Conservation (phyloP, 2,888 invertebrate genomes). For the Drosophila kokeensis region DNA sequence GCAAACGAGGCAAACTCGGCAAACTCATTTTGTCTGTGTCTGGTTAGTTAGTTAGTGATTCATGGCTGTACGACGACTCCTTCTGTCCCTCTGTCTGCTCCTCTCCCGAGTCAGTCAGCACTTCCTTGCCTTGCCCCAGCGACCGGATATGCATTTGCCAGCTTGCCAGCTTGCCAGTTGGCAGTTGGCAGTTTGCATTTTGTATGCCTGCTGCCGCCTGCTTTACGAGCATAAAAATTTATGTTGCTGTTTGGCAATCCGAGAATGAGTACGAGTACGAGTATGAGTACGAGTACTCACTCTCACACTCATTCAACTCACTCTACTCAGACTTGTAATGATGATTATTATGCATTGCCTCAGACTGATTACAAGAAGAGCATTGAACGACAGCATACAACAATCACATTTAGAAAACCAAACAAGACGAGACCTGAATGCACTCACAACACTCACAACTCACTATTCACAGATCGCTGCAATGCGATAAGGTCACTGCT, state of each 20-base stretch:
- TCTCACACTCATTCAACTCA: constrained; percentile 1
- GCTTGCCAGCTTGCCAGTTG: constrained; percentile 18
- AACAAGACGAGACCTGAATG: constrained; percentile 32
- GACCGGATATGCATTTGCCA: constrained; percentile 75
- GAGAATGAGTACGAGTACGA: not conserved
- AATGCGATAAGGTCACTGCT: constrained; percentile 57
- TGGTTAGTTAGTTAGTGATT: constrained; percentile 70
- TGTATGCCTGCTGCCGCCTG: constrained; percentile 34
- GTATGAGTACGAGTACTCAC: not conserved
- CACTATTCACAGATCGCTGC: not conserved
- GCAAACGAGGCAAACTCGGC: constrained; percentile 50
- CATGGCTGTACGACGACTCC: constrained; percentile 49
- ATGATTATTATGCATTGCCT: constrained; percentile 65
- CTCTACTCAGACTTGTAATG: constrained; percentile 26
- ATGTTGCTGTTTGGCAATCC: constrained; percentile 45
- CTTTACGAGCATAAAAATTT: constrained; percentile 50
- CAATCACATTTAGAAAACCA: constrained; percentile 6
- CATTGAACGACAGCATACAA: constrained; percentile 13
- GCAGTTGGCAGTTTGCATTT: constrained; percentile 62
- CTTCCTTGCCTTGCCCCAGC: constrained; percentile 60
- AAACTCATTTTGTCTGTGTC: constrained; percentile 56
- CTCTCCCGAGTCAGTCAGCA: constrained; percentile 22
- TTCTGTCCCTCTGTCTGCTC: not conserved
- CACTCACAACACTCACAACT: not conserved
- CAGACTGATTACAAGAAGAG: constrained; percentile 64